A percentile compares a stretch with the other conserved stretches of the same genome.
phyloP scores from a whole-genome alignment of 2,113 vertebrate species.

The Geococcyx californianus region DNA sequence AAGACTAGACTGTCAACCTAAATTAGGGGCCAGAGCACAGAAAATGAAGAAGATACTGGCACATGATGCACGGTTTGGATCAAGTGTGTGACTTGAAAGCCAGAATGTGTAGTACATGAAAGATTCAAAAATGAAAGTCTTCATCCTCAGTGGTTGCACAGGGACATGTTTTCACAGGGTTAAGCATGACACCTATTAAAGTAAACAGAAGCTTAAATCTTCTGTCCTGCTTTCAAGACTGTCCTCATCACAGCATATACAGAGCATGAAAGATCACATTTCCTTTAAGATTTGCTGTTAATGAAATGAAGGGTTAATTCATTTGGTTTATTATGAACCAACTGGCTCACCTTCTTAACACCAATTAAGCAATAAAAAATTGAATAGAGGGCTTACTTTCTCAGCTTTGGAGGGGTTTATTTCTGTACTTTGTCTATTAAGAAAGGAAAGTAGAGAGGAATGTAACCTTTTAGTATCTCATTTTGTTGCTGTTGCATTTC shows the following conservation, averaged over 20 bases:
- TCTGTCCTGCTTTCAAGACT: not conserved
- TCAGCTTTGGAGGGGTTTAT: not conserved
- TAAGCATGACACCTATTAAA: not conserved
- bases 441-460: not conserved
- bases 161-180: not conserved
- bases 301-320: not conserved
- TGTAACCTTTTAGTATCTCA: not conserved
- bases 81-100: not conserved
- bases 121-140: not conserved
- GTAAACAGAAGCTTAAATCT: not conserved
- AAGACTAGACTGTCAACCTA: not conserved
- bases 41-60: conserved; percentile 22
- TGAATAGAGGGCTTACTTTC: not conserved
- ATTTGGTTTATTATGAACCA: not conserved
- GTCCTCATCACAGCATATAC: not conserved
- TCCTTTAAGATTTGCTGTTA: not conserved
- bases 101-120: not conserved
- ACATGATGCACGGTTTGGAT: not conserved
- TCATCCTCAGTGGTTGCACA: not conserved
- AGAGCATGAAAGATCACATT: not conserved
- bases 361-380: not conserved
- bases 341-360: not conserved
- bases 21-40: not conserved
- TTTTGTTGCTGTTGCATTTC: not conserved
- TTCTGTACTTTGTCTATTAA: not conserved